Evolutionary conservation across 35 echinoderm and acorn worm genomes (phyloP).

Genomic region (Heliocidaris erythrogramma): DNA sequence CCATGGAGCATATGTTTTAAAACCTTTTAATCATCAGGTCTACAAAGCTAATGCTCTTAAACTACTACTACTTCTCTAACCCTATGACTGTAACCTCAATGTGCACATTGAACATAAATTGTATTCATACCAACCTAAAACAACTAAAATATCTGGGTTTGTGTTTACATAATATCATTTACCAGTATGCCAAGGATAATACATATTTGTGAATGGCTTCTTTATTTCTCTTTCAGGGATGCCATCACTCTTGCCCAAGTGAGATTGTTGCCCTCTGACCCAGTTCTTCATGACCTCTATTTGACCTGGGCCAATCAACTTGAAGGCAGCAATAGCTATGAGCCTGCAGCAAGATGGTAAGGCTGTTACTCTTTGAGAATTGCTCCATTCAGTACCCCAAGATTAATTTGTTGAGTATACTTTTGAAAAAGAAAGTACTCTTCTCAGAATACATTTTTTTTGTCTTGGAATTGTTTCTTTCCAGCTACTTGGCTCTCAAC

Average conservation of each 20-base stretch:
- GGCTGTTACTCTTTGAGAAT: not conserved
- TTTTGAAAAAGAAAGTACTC: not conserved
- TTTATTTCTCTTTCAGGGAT: constrained; percentile 62
- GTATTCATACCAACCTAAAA: too few relatives aligned
- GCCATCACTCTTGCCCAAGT: constrained; percentile 68
- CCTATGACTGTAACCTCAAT: too few relatives aligned
- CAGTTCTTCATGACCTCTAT: constrained; percentile 73
- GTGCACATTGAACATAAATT: too few relatives aligned
- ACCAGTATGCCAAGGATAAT: too few relatives aligned
- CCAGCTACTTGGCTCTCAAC: constrained; percentile 81
- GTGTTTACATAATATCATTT: too few relatives aligned
- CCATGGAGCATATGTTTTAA: too few relatives aligned
- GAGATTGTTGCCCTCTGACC: constrained; percentile 67
- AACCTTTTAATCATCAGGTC: too few relatives aligned
- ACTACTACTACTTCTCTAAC: too few relatives aligned
- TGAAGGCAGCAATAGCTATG: constrained; percentile 69
- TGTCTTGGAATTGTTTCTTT: not conserved
- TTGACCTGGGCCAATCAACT: constrained; percentile 68
- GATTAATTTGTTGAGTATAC: not conserved
- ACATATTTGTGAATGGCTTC: not conserved
- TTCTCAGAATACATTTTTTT: too few relatives aligned
- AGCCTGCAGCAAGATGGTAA: constrained; percentile 84
- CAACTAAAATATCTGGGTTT: too few relatives aligned
- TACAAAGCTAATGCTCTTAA: too few relatives aligned
- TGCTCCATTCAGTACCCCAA: not conserved